Base-by-base conservation (phyloP, 2,113 vertebrate genomes). In the Sminthopsis crassicaudata region DNA sequence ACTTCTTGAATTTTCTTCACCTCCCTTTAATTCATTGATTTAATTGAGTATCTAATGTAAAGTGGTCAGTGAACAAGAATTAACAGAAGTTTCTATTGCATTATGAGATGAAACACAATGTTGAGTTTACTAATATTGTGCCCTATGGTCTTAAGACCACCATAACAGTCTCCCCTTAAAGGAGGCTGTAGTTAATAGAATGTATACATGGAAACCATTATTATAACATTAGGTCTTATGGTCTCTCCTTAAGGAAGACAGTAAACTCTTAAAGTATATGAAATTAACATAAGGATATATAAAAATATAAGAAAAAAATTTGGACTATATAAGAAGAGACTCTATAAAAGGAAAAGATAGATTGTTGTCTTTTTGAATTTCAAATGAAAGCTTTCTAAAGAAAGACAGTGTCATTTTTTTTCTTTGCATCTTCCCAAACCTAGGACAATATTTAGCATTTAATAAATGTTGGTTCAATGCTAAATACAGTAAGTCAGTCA, bases 1-100 rank as follows among this genome's bases (percentile, higher is more conserved):
- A 54, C 53, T 91, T 22, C 46, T 55, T 12, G 36, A 60, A 53
- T 50, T 54, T 96, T 95, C 46, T 52, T 94, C 51, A 76, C 12
- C 60, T 76, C 91, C 88, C 94, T 93, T 48, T 91, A 53, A 46
- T 91, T 90, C 84, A 53, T 95, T 89, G 53, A 89, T 91, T 96
- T 93, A 95, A 93, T 96, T 89, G 67, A 52, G 90, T 89, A n/a
- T 94, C 94, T 96, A 51, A 94, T 94, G 91, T 89, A 96, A 96
- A 60, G 57, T 91, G 90, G 94, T 53, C 0, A 6, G 22, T 23
- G 42, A 36, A 27, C 46, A 36, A 23, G 42, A 54, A 91, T 91
- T 89, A 88, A 3, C 90, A 93, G 96, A 52, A 36, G 95, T 89
- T 93, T 89, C 90, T 30, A 8, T 26, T 36, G 25, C 91, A 51